Evolutionary conservation across 2,888 invertebrate species (phyloP), one percentile per base, ranked within the genome.

Genomic region (Sesamia inferens): DNA sequence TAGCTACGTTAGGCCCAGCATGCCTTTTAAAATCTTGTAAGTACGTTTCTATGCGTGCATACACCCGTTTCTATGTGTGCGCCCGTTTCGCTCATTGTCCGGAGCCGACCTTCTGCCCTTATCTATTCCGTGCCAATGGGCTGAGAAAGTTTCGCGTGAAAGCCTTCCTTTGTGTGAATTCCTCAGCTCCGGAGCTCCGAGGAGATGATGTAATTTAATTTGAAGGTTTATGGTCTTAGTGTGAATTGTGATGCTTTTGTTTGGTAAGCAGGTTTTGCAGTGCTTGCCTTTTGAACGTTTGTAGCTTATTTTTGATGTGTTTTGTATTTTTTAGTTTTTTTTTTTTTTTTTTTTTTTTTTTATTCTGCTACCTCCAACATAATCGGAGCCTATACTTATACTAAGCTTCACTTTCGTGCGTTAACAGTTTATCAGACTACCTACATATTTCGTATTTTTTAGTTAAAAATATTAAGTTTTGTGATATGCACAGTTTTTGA

Each of bases 91-190:
- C 24, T 16, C 7, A 3, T 44, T 58, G 24, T 44, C 16, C 11
- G 7, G 2, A 51, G 31, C 8, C 19, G 22, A 16, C 31, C 24
- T 74, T 76, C 59, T 76, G 51, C 16, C 7, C 6, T 4, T n/a
- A 39, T 10, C 13, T 57, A 14, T n/a, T n/a, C 24, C 24, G 51
- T 59, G 59, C 81, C 83, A 87, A 87, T 81, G 78, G 78, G 71
- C 82, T 80, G 75, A 84, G 85, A 84, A 88, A 87, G 83, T 85
- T 88, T 83, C 83, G 80, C 83, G 79, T 79, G 85, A 88, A 87
- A 86, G 82, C 73, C 77, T 81, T 69, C 84, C 86, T 91, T 92
- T 91, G 89, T 89, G 85, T 71, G 81, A 80, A 88, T 88, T 86
- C 80, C 84, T 85, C 79, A 68, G 79, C 80, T 83, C 68, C 81